phyloP scores from a whole-genome alignment of 1,140 invertebrate genomes.

The Plutomurus gul region DNA sequence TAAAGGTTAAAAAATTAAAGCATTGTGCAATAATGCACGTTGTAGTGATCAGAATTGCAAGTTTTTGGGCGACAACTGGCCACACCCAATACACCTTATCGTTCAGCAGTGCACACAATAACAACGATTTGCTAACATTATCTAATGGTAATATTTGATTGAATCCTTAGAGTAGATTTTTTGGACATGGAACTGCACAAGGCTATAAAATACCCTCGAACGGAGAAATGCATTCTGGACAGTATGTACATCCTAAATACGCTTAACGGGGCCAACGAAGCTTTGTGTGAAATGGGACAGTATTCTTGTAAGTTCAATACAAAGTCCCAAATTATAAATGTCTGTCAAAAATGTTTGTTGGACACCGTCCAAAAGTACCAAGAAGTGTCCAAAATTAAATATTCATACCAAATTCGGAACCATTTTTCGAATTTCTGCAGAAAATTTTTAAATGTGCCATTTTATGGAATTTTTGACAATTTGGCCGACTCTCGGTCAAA shows the following conservation, averaged over 20 bases:
- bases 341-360: too few species aligned
- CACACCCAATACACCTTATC: not conserved
- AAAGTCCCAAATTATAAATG: slow-evolving; percentile 11
- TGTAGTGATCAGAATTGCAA: too few species aligned
- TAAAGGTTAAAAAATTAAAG: too few species aligned
- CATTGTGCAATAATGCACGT: too few species aligned
- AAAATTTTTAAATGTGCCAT: too few species aligned
- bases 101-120: not conserved
- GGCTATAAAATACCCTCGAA: slow-evolving; percentile 16
- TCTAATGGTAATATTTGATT: not conserved
- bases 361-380: too few species aligned
- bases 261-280: slow-evolving; percentile 56
- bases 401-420: too few species aligned
- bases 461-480: too few species aligned
- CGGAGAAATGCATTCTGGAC: slow-evolving; percentile 51
- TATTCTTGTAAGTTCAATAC: slow-evolving; percentile 53
- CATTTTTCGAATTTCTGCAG: too few species aligned
- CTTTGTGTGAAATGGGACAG: slow-evolving; percentile 56
- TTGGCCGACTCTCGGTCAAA: too few species aligned
- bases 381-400: too few species aligned
- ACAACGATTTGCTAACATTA: not conserved
- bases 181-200: slow-evolving; percentile 21
- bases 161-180: slow-evolving; percentile 41
- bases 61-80: too few species aligned
- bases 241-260: slow-evolving; percentile 57